These are phyloP conservation scores for Carassius carassius DNA, from an alignment of 2,113 vertebrate species.

Conservation along the genomic window DNA sequence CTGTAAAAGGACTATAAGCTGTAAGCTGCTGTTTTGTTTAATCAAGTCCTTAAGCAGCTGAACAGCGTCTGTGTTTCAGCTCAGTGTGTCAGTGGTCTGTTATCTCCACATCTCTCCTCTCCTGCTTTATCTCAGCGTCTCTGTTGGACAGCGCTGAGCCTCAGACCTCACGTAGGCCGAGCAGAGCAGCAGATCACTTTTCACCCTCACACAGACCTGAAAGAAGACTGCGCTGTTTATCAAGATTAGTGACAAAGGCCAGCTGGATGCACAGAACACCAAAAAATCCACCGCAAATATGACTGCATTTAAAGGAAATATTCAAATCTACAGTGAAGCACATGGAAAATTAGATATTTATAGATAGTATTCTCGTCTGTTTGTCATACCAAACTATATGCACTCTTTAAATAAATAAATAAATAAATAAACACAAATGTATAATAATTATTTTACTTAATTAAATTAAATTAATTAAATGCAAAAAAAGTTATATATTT, in stretches of 20 bases:
- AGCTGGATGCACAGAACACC: constrained; percentile 25
- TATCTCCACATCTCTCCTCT: constrained; percentile 35
- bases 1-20: not conserved
- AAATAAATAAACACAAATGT: no score
- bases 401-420: no score
- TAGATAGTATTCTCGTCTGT: not conserved
- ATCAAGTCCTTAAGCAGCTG: not conserved
- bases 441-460: no score
- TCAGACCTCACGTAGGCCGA: constrained; percentile 32
- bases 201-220: constrained; percentile 19
- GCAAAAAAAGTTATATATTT: no score
- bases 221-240: not conserved
- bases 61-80: not conserved
- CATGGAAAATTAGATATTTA: not conserved
- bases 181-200: constrained; percentile 9
- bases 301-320: not conserved
- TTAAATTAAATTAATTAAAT: no score
- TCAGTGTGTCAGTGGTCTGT: not conserved
- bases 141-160: not conserved
- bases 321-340: not conserved
- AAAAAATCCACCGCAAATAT: not conserved
- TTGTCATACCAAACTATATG: not conserved
- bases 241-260: constrained; percentile 2
- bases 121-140: constrained; percentile 21
- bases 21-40: no score